phyloP scores from a whole-genome alignment of 2,113 vertebrate genomes.

The Oncorhynchus mykiss region DNA sequence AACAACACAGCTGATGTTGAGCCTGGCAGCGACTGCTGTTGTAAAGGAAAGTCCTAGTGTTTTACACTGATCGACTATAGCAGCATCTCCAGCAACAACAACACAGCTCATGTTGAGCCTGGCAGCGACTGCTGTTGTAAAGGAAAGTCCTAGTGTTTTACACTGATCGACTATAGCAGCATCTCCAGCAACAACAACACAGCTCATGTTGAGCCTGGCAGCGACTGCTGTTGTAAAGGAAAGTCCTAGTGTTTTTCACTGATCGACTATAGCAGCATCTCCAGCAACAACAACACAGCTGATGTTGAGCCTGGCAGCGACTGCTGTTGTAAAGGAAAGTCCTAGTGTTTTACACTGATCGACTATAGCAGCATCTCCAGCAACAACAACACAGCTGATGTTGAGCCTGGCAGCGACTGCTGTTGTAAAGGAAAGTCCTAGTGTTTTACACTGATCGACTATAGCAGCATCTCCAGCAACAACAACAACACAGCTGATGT shows the following conservation, averaged over 20 bases:
- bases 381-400: background rate
- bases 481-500: background rate
- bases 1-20: background rate
- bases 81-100: slow-evolving; percentile 4
- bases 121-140: background rate
- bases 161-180: background rate
- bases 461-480: background rate
- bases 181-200: slow-evolving; percentile 4
- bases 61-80: slow-evolving; percentile 2
- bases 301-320: background rate
- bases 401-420: background rate
- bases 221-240: background rate
- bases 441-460: slow-evolving; percentile 1
- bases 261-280: background rate
- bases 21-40: background rate
- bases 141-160: background rate
- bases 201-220: background rate
- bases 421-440: background rate
- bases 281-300: slow-evolving; percentile 2
- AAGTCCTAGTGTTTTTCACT: background rate
- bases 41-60: background rate
- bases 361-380: background rate
- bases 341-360: background rate
- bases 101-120: background rate
- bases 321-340: background rate